phyloP scores from a whole-genome alignment of 2,888 invertebrate genomes.

The Lysandra coridon region DNA sequence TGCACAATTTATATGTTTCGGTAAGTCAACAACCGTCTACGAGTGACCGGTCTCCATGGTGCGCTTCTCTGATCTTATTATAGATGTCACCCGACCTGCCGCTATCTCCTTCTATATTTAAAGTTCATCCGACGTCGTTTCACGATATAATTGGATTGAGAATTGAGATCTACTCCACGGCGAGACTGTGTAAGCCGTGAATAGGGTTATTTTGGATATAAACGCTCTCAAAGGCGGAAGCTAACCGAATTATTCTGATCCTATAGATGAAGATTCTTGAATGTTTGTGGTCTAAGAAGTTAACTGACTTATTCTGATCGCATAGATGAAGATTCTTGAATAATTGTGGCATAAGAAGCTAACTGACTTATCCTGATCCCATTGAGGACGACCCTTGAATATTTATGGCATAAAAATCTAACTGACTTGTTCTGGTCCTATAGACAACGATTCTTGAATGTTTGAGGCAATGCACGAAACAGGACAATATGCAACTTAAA shows the following conservation, averaged over 20 bases:
- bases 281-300: not conserved
- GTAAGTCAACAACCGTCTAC: constrained; percentile 73
- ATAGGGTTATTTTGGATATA: constrained; percentile 23
- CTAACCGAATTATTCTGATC: not conserved
- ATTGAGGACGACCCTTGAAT: not conserved
- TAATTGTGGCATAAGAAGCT: not conserved
- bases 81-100: constrained; percentile 79
- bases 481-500: constrained; percentile 4
- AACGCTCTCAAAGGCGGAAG: constrained; percentile 20
- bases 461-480: not conserved
- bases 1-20: constrained; percentile 38
- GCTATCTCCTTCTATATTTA: constrained; percentile 78
- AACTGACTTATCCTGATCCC: not conserved
- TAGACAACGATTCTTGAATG: not conserved
- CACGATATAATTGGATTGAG: constrained; percentile 35
- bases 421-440: not conserved
- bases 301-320: not conserved
- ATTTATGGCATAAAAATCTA: not conserved
- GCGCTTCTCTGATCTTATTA: constrained; percentile 76
- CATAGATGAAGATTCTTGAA: not conserved
- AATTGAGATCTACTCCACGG: constrained; percentile 24
- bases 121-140: constrained; percentile 55
- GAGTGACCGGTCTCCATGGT: constrained; percentile 70
- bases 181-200: constrained; percentile 21
- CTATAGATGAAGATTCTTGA: not conserved